Conservation (phyloP, 2,888 invertebrate genomes). For the Cephus rjabovi region DNA sequence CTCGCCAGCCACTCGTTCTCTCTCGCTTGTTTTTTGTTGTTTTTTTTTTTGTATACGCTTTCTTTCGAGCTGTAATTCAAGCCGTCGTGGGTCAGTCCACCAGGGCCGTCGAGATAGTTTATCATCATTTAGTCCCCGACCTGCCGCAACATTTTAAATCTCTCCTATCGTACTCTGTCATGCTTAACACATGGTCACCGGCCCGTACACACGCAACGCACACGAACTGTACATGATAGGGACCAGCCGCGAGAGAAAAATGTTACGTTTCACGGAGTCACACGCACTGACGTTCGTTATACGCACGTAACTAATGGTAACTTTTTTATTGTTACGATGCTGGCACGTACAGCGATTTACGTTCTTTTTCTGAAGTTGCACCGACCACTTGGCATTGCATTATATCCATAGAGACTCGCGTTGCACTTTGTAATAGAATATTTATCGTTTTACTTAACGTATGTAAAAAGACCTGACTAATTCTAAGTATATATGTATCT, state of each 20-base stretch:
- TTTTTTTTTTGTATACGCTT: constrained; percentile 10
- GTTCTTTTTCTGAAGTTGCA: not conserved
- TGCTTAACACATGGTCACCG: constrained; percentile 26
- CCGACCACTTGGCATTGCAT: not conserved
- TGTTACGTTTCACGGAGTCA: constrained; percentile 12
- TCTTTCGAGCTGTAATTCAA: constrained; percentile 54
- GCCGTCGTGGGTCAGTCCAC: constrained; percentile 55
- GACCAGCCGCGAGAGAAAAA: constrained; percentile 17
- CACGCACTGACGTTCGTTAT: not conserved
- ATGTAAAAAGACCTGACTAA: not conserved
- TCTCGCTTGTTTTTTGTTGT: constrained; percentile 21
- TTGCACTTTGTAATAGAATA: not conserved
- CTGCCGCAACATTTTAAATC: constrained; percentile 65
- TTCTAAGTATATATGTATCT: not conserved
- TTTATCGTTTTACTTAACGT: not conserved
- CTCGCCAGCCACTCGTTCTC: constrained; percentile 12
- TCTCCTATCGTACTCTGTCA: constrained; percentile 53
- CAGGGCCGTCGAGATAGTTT: constrained; percentile 62
- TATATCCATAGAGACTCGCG: not conserved
- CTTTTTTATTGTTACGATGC: not conserved
- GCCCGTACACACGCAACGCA: constrained; percentile 21
- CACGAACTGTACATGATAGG: constrained; percentile 10
- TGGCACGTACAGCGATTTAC: not conserved
- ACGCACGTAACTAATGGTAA: not conserved
- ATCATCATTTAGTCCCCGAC: constrained; percentile 64